Evolutionary conservation across 2,113 vertebrate genomes (phyloP), one percentile per base, ranked within the genome.

Genomic region (Pseudois nayaur): DNA sequence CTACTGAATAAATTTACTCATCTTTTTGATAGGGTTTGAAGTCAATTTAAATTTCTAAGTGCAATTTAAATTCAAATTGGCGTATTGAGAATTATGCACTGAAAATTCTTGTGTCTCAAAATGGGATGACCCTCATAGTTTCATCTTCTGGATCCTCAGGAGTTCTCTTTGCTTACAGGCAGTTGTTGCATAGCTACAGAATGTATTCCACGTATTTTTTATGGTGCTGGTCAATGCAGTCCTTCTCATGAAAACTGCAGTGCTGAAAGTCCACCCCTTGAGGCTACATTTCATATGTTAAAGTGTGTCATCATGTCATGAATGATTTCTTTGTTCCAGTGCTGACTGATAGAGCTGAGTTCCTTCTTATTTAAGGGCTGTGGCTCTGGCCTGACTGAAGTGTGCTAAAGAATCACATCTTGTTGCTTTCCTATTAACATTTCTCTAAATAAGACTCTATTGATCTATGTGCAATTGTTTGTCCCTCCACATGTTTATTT

Each of bases 41-140:
- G 23, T 89, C 33, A 54, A 16, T 93, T 96, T 59, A 93, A 86
- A 76, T 81, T 82, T 67, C 27, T 11, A 95, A 86, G 67, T 93
- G 59, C 31, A 85, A 8, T 88, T 67, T 90, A 90, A 86, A 45
- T 74, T 92, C 40, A 64, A 27, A 33, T 60, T 52, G 36, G 43
- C 54, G 3, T 29, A 88, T 52, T 67, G 31, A 92, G 14, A 95
- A 78, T 71, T 92, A 29, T 6, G 23, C 11, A 7, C 81, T 71
- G 64, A 96, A 97, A 92, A 89, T 17, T 86, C 55, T 92, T 89
- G 6, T 17, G 14, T 52, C 92, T 90, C 33, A 89, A 67, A 95
- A 86, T n/a, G 15, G 9, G 3, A 12, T 74, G 45, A 97, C 76
- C 85, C 87, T 92, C 76, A 25, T 33, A 55, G 55, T 83, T 89